Conservation (phyloP, 2,113 vertebrate species). For the Ploceus nigricollis region DNA sequence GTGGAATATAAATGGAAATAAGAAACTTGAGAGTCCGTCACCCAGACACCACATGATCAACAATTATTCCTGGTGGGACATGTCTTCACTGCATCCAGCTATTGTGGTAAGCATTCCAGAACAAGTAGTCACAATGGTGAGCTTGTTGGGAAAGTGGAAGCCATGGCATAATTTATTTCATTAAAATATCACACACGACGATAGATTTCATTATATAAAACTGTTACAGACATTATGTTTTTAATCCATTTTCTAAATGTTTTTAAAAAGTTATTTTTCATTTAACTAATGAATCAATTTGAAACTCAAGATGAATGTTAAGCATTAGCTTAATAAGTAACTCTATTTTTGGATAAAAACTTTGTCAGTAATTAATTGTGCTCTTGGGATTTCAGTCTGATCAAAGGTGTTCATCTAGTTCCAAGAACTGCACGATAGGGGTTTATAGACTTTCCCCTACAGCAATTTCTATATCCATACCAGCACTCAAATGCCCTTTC, state of each 20-base stretch:
- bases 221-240: background rate
- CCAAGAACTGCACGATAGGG: background rate
- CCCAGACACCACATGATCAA: background rate
- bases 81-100: background rate
- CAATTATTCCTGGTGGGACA: background rate
- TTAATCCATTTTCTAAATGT: constrained; percentile 7
- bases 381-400: background rate
- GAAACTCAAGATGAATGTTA: background rate
- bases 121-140: background rate
- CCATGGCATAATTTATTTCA: background rate
- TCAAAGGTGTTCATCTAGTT: background rate
- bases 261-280: constrained; percentile 15
- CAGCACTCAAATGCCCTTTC: background rate
- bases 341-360: background rate
- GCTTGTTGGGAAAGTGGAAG: background rate
- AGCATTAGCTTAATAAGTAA: background rate
- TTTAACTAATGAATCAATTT: background rate
- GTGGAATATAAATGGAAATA: background rate
- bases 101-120: background rate
- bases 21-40: background rate
- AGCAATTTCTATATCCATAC: background rate
- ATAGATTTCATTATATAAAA: background rate
- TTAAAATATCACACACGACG: background rate
- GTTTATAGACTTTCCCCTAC: background rate
- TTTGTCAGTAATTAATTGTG: background rate